phyloP scores from a whole-genome alignment of 2,113 vertebrate genomes.

The Girardinichthys multiradiatus region DNA sequence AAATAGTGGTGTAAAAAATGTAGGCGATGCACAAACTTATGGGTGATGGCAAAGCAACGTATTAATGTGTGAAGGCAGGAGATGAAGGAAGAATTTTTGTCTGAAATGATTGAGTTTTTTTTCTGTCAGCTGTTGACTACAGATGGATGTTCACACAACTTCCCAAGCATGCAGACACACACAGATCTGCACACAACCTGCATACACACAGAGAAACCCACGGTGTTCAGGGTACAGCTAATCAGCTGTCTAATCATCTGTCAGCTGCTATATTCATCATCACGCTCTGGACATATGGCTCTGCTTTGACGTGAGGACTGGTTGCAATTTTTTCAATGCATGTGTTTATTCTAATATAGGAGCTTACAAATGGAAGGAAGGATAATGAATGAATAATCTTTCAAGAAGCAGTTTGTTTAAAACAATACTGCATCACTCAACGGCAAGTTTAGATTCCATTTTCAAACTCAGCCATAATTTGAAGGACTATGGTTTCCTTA shows the following conservation, averaged over 20 bases:
- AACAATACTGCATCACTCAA: no score
- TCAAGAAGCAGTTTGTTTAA: no score
- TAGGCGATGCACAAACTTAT: no score
- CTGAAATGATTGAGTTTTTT: constrained; percentile 15
- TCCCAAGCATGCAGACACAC: constrained; percentile 28
- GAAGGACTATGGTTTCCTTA: no score
- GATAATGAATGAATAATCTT: neutral
- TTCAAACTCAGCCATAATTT: no score
- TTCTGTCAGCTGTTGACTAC: constrained; percentile 46
- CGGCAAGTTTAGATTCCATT: no score
- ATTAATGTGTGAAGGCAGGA: constrained; percentile 1
- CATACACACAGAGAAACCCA: constrained; percentile 28
- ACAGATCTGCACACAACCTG: constrained; percentile 17
- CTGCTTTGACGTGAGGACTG: constrained; percentile 54
- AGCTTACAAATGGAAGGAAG: neutral
- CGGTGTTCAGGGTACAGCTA: constrained; percentile 41
- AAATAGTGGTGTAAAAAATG: neutral
- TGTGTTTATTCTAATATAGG: constrained; percentile 17
- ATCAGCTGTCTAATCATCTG: constrained; percentile 70
- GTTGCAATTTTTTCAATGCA: constrained; percentile 1
- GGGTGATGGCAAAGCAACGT: neutral
- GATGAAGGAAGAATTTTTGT: constrained; percentile 18
- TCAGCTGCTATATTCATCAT: constrained; percentile 58
- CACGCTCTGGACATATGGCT: constrained; percentile 45
- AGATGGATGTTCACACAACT: constrained; percentile 46